Evolutionary conservation across 2,797 vertebrate genomes (phyloP), one percentile per base, ranked within the genome.

Genomic region (Xenops minutus): DNA sequence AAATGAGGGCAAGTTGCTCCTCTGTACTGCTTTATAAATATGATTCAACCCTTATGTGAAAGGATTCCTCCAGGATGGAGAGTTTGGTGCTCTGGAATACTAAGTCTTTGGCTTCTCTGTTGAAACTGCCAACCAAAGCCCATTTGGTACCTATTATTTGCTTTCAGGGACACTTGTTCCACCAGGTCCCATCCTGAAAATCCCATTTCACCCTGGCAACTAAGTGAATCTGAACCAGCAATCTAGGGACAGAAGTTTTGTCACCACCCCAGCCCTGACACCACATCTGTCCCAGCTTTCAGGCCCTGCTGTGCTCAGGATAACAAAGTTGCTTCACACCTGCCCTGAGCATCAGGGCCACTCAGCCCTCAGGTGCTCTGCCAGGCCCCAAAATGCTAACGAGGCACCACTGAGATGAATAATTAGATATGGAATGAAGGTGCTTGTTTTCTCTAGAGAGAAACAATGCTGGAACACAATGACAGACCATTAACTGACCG

Each of bases 381-480:
- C 56, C 32, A 82, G 59, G 77, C 9, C 43, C 62, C 16, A 15
- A 81, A 74, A 88, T 1, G 2, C 77, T 64, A 46, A 85, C 1
- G 56, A 90, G 36, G 30, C 20, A 52, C 85, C 27, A 34, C 54
- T 48, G 46, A 66, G 49, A 73, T 62, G 58, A 74, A 84, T 39
- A 88, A 52, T 48, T 39, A 93, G 85, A 58, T n/a, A 67, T 7
- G 59, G 79, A 94, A 77, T 73, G 93, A 94, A 86, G 43, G 41
- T 46, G 64, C 27, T 81, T 34, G 55, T 83, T 73, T 88, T 46
- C 72, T 76, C 83, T n/a, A 11, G 4, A 78, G 32, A 63, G 24
- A n/a, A 88, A 58, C 0, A 0, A 20, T 2, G 1, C 6, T 51
- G 55, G 67, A 85, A 46, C 0, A 2, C 32, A 85, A 58, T 6